Base-by-base conservation (phyloP, 2,113 vertebrate species). In the Labeo rohita region DNA sequence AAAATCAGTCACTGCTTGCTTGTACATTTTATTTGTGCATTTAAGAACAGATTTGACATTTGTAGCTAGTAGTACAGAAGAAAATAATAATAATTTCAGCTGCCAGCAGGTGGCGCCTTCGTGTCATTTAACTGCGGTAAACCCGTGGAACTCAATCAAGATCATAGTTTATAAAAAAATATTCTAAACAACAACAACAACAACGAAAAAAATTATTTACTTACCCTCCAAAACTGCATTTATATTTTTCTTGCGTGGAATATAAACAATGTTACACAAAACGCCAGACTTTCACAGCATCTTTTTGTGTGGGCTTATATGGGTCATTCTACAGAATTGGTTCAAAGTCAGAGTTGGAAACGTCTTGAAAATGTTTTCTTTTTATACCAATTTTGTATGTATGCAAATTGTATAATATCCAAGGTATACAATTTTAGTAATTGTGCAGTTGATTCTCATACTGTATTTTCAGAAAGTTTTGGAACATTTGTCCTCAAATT, bases 21-120 rank as follows among this genome's bases (percentile, higher is more conserved):
- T 56, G 54, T 16, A 56, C 54, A 59, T 1, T 43, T 8, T 10
- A 5, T 49, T 12, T 75, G 47, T 28, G 28, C 23, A 34, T 78
- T 54, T 78, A 23, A 39, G 4, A 23, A 8, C 74, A 75, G 10
- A 54, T 36, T 77, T 21, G 56, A 21, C 18, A 3, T 8, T 59
- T 54, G 47, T 21, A 78, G 34, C 50, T 56, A 15, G 34, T 2
- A 21, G 5, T 18, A 11, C 43, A 72, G 21, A 21, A 45, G 4
- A 7, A 21, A 1, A 6, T 10, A 56, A 56, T 9, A 3, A 23
- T 10, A 8, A 28, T 28, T 59, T 18, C 0, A 47, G 2, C 34
- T 79, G 56, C n/a, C 93, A 90, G 84, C 50, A 92, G 92, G 85
- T 80, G 91, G 91, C 52, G 89, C 88, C 86, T 70, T 56, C 70